These are phyloP conservation scores for Eurystomus gularis DNA, from an alignment of 2,113 vertebrate genomes.

Conservation along the genomic window DNA sequence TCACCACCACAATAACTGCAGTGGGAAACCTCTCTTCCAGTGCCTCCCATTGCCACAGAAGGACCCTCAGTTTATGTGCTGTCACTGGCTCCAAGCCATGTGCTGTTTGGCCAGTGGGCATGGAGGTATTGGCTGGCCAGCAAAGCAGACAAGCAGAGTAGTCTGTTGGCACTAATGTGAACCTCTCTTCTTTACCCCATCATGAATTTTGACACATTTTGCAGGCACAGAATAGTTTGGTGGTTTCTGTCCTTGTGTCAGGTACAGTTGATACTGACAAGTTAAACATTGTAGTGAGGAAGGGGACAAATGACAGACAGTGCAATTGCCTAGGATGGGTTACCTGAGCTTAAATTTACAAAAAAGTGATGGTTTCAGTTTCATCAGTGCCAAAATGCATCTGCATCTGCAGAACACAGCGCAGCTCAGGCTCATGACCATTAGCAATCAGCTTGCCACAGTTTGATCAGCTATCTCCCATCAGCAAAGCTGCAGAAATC, in stretches of 20 bases:
- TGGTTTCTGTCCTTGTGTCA: not conserved
- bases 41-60: not conserved
- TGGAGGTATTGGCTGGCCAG: not conserved
- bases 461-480: not conserved
- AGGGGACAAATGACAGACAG: not conserved
- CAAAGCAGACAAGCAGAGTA: not conserved
- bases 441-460: not conserved
- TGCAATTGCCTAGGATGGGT: not conserved
- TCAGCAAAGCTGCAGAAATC: not conserved
- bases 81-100: not conserved
- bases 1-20: not conserved
- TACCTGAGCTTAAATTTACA: conserved; percentile 1
- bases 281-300: not conserved
- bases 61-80: rapidly evolving
- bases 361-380: not conserved
- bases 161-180: not conserved
- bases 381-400: not conserved
- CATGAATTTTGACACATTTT: not conserved
- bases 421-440: not conserved
- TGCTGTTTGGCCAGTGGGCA: not conserved
- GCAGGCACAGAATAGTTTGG: not conserved
- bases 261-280: not conserved
- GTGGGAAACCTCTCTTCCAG: not conserved
- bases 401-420: not conserved
- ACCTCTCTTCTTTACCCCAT: not conserved